These are phyloP conservation scores for Xyrichtys novacula DNA, from an alignment of 2,797 vertebrate genomes.

Conservation along the genomic window DNA sequence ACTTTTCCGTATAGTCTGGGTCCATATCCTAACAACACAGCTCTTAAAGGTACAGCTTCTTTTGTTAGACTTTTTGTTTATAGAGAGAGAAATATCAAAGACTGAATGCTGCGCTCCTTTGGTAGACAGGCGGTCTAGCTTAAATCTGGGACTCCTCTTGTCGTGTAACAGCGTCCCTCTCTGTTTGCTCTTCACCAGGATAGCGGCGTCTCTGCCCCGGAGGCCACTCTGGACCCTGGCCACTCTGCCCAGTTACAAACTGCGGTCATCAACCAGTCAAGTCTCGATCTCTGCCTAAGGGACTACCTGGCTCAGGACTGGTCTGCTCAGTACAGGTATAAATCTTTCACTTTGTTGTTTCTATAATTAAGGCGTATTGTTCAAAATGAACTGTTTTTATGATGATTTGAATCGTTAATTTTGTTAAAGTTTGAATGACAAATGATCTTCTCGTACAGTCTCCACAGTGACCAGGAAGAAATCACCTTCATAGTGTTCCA, in stretches of 20 bases:
- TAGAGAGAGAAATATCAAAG: no score
- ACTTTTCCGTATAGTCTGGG: no score
- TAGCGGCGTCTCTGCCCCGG: conserved; percentile 70
- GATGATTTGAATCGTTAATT: background rate
- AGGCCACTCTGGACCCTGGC: conserved; percentile 86
- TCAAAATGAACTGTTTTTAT: background rate
- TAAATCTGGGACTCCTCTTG: no score
- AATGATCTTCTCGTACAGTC: conserved; percentile 41
- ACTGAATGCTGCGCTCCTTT: no score
- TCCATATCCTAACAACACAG: no score
- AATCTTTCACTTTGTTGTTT: background rate
- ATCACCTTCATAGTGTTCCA: conserved; percentile 93
- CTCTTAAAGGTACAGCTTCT: no score
- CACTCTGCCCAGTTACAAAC: conserved; percentile 91
- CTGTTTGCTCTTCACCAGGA: conserved; percentile 78
- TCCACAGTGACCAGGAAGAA: conserved; percentile 88
- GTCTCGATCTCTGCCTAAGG: conserved; percentile 87
- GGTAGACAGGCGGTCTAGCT: no score
- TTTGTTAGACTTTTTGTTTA: no score
- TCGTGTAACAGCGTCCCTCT: background rate
- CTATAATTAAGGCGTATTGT: background rate
- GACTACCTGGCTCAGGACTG: conserved; percentile 93
- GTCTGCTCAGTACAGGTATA: conserved; percentile 87
- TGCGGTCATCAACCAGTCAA: conserved; percentile 89
- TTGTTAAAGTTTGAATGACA: background rate